Evolutionary conservation across 2,888 invertebrate genomes (phyloP).

Genomic region (Acrocyrtus sp.): DNA sequence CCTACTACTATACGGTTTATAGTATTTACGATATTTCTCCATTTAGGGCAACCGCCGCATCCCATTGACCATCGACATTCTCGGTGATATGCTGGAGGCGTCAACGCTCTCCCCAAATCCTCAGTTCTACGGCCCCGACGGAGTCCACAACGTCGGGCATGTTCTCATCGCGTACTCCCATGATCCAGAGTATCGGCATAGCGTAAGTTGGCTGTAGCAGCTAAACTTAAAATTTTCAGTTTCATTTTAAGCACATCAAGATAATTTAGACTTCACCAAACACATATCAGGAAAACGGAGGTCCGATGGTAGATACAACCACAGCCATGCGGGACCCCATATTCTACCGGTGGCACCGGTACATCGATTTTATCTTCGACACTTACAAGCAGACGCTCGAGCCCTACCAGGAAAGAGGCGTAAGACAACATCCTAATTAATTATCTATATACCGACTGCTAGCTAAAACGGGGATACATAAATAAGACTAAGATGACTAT

Average conservation of each 20-base stretch:
- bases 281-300: slow-evolving; percentile 75
- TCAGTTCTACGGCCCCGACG: slow-evolving; percentile 72
- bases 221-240: background rate
- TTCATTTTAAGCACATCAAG: slow-evolving; percentile 69
- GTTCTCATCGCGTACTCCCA: slow-evolving; percentile 80
- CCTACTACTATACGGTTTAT: too few relatives aligned
- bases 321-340: slow-evolving; percentile 89
- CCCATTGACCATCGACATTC: slow-evolving; percentile 73
- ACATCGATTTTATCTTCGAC: slow-evolving; percentile 81
- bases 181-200: slow-evolving; percentile 81
- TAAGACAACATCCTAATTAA: background rate
- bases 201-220: background rate
- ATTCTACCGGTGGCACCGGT: slow-evolving; percentile 87
- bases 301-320: slow-evolving; percentile 84
- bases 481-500: background rate
- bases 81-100: slow-evolving; percentile 86
- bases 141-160: slow-evolving; percentile 81
- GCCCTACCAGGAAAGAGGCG: slow-evolving; percentile 64
- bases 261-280: background rate
- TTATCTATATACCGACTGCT: background rate
- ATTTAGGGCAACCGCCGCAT: too few relatives aligned
- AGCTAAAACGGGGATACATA: background rate
- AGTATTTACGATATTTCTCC: background rate
- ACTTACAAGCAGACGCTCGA: slow-evolving; percentile 77
- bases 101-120: slow-evolving; percentile 68